Percentiles rank a stretch among this genome's conserved stretches.
These are phyloP conservation scores for Butorides virescens DNA, from an alignment of 2,113 vertebrate species.

Conservation along the genomic window DNA sequence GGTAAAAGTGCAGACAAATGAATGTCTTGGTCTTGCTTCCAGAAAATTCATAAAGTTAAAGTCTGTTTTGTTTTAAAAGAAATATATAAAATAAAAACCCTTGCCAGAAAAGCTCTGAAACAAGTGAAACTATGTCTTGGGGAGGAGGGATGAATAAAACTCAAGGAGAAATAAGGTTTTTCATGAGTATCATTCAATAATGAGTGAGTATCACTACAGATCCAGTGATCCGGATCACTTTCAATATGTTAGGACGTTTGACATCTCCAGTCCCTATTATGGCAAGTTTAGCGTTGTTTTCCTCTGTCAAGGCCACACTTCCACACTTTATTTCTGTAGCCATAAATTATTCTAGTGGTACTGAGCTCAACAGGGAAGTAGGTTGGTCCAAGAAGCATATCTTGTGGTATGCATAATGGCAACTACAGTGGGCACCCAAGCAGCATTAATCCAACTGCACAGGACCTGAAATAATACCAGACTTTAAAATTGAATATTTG, in stretches of 20 bases:
- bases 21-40: not conserved
- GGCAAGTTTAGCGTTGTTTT: slow-evolving; percentile 15
- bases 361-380: not conserved
- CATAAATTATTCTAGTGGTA: slow-evolving; percentile 15
- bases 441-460: not conserved
- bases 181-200: not conserved
- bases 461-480: not conserved
- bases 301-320: not conserved
- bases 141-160: not conserved
- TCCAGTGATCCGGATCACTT: not conserved
- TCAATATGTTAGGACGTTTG: not conserved
- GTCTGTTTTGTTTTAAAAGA: not conserved
- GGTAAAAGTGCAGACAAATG: not conserved
- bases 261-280: not conserved
- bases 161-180: not conserved
- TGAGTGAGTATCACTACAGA: not conserved
- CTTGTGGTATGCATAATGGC: not conserved
- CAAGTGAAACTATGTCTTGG: not conserved
- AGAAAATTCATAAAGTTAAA: not conserved
- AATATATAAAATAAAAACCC: not conserved
- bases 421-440: not conserved
- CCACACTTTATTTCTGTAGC: not conserved
- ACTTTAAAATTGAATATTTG: not conserved
- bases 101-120: not conserved
- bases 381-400: not conserved